Base-by-base conservation (phyloP, 2,797 vertebrate genomes). In the Rhinogobio ventralis region DNA sequence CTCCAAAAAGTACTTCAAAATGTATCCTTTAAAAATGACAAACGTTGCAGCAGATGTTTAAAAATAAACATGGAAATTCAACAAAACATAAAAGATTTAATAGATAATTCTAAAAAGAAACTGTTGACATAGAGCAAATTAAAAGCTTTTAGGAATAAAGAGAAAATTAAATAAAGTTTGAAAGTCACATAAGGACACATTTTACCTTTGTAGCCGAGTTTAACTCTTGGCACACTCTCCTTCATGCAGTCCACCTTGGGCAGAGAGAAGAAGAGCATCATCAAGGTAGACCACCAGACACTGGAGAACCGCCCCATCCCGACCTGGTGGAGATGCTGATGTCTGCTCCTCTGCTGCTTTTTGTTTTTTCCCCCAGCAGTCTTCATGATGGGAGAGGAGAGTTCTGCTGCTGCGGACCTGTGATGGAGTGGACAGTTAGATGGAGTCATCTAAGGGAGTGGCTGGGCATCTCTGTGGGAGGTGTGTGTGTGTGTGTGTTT, bases 171-270 rank as follows among this genome's bases (percentile, higher is more conserved):
- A 81, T 53, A 60, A 57, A 51, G 25, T 33, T 14, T 9, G 4
- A 13, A 49, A 62, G 53, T 42, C 25, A 36, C 1, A 77, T 2
- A 57, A 84, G 7, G 25, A 72, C 25, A 60, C 46, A 9, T 30
- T 74, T 95, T 96, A 99, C 98, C 98, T 97, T 96, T 97, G 91
- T 98, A 95, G 90, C 95, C 95, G 88, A 99, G 96, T 90, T 96
- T 98, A 88, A 98, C 96, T 85, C 98, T 95, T 74, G 98, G 97
- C 85, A 99, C 91, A 88, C 95, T 97, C 93, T 97, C 96, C 93
- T 96, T 98, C 92, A 95, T 93, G 8, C 90, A 94, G 86, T 94
- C 93, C 89, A 86, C 94, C 89, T 94, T 90, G 66, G 96, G 94
- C 86, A 97, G 91, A 85, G 71, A 78, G 88, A 95, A 93, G 73